phyloP scores from a whole-genome alignment of 2,888 invertebrate species.

The Camptogramma bilineatum region DNA sequence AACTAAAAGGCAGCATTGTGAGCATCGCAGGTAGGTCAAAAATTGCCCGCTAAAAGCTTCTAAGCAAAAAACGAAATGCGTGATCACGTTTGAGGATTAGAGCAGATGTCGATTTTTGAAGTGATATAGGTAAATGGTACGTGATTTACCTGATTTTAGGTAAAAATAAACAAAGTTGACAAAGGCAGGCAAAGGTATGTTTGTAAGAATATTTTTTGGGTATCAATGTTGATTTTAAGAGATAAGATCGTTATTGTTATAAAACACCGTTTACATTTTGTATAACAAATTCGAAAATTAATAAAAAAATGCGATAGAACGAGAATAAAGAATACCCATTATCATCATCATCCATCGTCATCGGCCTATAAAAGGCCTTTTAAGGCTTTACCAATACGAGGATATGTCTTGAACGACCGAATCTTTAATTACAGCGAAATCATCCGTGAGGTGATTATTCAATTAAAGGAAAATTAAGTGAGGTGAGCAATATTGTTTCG shows the following conservation, averaged over 20 bases:
- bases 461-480: too few relatives aligned
- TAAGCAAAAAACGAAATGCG: constrained; percentile 72
- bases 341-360: too few relatives aligned
- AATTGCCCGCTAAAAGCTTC: constrained; percentile 62
- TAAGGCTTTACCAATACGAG: too few relatives aligned
- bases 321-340: too few relatives aligned
- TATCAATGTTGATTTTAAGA: not conserved
- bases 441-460: too few relatives aligned
- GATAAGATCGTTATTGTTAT: not conserved
- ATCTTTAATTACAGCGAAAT: too few relatives aligned
- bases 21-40: constrained; percentile 75
- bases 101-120: constrained; percentile 74
- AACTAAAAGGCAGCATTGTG: constrained; percentile 64
- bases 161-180: constrained; percentile 41
- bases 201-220: constrained; percentile 3
- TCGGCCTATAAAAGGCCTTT: too few relatives aligned
- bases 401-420: too few relatives aligned
- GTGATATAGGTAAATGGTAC: constrained; percentile 69
- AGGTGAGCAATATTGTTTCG: not conserved
- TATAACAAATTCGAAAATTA: too few relatives aligned
- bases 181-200: constrained; percentile 9
- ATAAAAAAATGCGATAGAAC: too few relatives aligned
- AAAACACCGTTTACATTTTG: too few relatives aligned
- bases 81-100: constrained; percentile 73
- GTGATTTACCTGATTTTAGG: constrained; percentile 55